Percentiles rank a stretch among this genome's conserved stretches.
Conservation (phyloP, 2,888 invertebrate species). For the Spatulosminthurus flaviceps region DNA sequence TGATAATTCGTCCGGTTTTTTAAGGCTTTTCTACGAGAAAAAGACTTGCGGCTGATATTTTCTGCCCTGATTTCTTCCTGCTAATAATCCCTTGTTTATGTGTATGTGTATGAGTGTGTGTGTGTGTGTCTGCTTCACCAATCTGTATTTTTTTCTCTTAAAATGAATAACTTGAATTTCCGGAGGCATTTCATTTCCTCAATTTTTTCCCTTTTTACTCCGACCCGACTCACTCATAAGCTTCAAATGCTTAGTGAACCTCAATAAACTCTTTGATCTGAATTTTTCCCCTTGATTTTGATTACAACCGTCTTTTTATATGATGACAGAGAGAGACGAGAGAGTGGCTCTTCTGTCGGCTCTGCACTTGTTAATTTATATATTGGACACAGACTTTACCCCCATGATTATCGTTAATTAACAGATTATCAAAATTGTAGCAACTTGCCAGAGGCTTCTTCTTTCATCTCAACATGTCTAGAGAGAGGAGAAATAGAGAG, state of each 20-base stretch:
- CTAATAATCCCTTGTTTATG: conserved; percentile 11
- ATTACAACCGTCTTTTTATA: background rate
- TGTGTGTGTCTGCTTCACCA: no score
- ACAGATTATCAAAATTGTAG: conserved; percentile 46
- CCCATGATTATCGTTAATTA: conserved; percentile 50
- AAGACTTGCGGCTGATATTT: background rate
- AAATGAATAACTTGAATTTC: conserved; percentile 19
- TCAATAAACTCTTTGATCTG: background rate
- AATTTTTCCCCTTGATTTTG: background rate
- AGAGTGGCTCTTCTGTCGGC: background rate
- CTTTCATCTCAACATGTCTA: background rate
- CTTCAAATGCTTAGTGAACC: background rate
- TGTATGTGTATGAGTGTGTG: no score
- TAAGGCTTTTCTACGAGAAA: background rate
- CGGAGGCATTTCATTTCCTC: conserved; percentile 29
- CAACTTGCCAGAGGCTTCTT: conserved; percentile 7
- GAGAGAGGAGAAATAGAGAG: no score
- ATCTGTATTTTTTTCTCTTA: background rate
- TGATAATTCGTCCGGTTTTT: background rate
- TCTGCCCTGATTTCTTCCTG: background rate
- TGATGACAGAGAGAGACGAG: conserved; percentile 1
- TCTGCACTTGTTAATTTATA: background rate
- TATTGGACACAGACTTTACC: background rate
- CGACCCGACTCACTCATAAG: background rate
- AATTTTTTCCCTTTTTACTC: background rate